A percentile compares a stretch with the other conserved stretches of the same genome.
Evolutionary conservation across 2,113 vertebrate genomes (phyloP).

Genomic region (Mesoclemmys tuberculata): DNA sequence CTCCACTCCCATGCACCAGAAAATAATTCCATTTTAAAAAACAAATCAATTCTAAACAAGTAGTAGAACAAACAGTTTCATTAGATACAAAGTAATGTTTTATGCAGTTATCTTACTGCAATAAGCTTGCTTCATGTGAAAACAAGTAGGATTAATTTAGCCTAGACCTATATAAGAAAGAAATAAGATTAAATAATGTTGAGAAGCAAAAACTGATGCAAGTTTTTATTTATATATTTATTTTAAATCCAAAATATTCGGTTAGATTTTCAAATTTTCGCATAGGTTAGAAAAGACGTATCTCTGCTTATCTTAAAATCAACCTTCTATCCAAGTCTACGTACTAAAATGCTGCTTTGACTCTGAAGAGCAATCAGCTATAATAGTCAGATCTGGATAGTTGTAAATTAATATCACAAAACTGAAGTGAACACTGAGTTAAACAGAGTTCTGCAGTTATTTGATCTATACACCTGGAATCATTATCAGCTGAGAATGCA

Average conservation of each 20-base stretch:
- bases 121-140: neutral
- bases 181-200: neutral
- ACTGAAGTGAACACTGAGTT: neutral
- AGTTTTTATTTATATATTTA: neutral
- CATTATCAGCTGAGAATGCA: constrained; percentile 36
- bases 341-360: neutral
- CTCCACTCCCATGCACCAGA: neutral
- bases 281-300: neutral
- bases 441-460: neutral
- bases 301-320: neutral
- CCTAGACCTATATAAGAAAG: neutral
- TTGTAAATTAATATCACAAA: neutral
- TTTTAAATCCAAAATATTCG: neutral
- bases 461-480: constrained; percentile 21
- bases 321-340: neutral
- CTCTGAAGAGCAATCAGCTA: neutral
- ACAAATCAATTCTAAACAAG: neutral
- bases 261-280: neutral
- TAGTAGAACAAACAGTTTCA: neutral
- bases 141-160: accelerated
- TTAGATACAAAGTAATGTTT: neutral
- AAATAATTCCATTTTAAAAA: neutral
- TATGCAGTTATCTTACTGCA: neutral
- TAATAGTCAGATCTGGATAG: neutral
- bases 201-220: neutral